These are phyloP conservation scores for Zophobas morio DNA, from an alignment of 1,140 invertebrate species.

Conservation along the genomic window DNA sequence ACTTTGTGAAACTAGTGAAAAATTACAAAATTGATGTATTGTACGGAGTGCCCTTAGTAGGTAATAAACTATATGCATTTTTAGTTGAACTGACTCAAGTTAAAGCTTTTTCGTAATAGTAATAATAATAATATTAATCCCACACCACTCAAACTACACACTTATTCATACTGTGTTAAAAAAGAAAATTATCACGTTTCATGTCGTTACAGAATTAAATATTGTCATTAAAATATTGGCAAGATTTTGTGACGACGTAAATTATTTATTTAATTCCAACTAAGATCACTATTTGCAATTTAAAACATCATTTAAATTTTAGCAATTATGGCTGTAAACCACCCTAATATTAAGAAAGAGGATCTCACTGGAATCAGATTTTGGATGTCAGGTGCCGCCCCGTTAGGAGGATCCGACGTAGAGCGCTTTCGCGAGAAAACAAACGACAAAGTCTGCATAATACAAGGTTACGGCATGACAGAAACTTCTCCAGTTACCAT, in stretches of 20 bases:
- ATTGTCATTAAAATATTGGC: too few relatives aligned
- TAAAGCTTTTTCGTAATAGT: too few relatives aligned
- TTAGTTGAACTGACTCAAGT: too few relatives aligned
- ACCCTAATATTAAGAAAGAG: conserved; percentile 72
- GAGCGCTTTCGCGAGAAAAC: conserved; percentile 69
- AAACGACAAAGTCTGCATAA: conserved; percentile 57
- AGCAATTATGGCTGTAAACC: conserved; percentile 78
- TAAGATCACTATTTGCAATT: conserved; percentile 25
- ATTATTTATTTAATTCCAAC: neutral
- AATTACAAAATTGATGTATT: conserved; percentile 72
- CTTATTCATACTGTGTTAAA: too few relatives aligned
- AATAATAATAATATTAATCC: too few relatives aligned
- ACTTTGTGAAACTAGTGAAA: conserved; percentile 71
- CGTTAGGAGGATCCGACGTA: conserved; percentile 73
- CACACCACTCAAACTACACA: too few relatives aligned
- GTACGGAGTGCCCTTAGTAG: conserved; percentile 73
- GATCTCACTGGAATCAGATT: conserved; percentile 71
- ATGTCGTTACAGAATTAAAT: too few relatives aligned
- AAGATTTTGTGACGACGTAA: too few relatives aligned
- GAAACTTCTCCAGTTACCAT: conserved; percentile 71
- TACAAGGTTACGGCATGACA: conserved; percentile 66
- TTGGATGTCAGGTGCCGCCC: conserved; percentile 79
- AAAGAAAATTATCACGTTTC: too few relatives aligned
- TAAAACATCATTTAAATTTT: conserved; percentile 63
- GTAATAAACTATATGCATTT: neutral